A percentile compares a stretch with the other conserved stretches of the same genome.
Conservation (phyloP, 2,113 vertebrate species). For the Loxodonta africana region DNA sequence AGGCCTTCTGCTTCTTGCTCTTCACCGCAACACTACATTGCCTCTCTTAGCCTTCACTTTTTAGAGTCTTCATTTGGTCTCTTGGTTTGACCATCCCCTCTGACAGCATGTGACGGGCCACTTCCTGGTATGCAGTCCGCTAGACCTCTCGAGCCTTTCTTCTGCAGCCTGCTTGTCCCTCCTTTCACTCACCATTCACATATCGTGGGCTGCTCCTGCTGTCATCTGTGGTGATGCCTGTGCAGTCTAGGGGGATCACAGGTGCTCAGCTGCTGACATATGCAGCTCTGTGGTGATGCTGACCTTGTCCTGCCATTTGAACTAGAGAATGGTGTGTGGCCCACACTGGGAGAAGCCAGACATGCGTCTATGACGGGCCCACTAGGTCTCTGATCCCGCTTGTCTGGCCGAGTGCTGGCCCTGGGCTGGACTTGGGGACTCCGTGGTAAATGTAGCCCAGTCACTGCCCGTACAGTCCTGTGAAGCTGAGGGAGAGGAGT, state of each 20-base stretch:
- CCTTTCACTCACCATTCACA: background rate
- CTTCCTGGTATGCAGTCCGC: background rate
- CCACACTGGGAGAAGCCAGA: background rate
- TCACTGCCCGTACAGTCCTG: background rate
- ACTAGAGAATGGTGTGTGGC: background rate
- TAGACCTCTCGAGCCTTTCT: background rate
- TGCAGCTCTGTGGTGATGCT: background rate
- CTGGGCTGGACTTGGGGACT: background rate
- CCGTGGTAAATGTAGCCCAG: background rate
- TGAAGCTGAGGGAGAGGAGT: background rate
- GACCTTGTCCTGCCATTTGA: background rate
- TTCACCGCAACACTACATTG: background rate
- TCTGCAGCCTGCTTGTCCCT: background rate
- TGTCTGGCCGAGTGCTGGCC: too few relatives aligned
- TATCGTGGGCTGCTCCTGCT: too few relatives aligned
- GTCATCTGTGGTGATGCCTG: background rate
- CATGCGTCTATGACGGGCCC: background rate
- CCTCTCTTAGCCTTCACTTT: background rate
- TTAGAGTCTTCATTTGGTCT: background rate
- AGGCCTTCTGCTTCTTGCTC: background rate
- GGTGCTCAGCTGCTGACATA: too few relatives aligned
- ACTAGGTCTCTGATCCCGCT: background rate
- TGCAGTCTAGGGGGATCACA: background rate
- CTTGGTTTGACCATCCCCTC: background rate
- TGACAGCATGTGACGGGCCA: background rate